Evolutionary conservation across 2,113 vertebrate species (phyloP).

Genomic region (Coracopsis vasa): DNA sequence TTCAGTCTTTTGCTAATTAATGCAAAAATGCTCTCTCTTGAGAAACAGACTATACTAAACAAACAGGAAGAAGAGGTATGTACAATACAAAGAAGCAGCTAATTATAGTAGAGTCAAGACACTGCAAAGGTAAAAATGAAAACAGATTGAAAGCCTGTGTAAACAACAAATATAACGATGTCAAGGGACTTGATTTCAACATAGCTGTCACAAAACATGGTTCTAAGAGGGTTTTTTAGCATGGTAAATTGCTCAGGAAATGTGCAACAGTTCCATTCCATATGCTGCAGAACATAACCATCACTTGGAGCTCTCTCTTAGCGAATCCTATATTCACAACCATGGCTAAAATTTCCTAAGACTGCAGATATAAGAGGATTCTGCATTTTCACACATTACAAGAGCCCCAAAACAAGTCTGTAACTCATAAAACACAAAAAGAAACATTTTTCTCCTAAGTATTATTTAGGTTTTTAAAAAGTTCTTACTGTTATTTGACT

Average conservation of each 20-base stretch:
- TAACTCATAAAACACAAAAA: neutral
- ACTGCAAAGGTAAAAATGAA: neutral
- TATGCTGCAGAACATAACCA: neutral
- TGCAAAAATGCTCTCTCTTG: neutral
- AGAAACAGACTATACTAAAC: neutral
- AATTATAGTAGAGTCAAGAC: neutral
- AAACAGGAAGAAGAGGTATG: neutral
- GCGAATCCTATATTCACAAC: neutral
- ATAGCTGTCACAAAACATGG: neutral
- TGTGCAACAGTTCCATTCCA: neutral
- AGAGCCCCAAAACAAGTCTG: neutral
- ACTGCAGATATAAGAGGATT: neutral
- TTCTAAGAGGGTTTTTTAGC: neutral
- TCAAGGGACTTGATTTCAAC: neutral
- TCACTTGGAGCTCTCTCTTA: neutral
- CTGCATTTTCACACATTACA: neutral
- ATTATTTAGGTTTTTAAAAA: neutral
- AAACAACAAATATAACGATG: neutral
- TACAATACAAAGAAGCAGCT: neutral
- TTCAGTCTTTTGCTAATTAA: neutral
- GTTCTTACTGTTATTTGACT: constrained; percentile 96
- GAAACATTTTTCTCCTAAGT: neutral
- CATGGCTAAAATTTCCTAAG: neutral
- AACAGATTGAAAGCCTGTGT: neutral
- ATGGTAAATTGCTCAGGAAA: neutral